phyloP scores from a whole-genome alignment of 2,888 invertebrate genomes.

The Ellobium chinense region DNA sequence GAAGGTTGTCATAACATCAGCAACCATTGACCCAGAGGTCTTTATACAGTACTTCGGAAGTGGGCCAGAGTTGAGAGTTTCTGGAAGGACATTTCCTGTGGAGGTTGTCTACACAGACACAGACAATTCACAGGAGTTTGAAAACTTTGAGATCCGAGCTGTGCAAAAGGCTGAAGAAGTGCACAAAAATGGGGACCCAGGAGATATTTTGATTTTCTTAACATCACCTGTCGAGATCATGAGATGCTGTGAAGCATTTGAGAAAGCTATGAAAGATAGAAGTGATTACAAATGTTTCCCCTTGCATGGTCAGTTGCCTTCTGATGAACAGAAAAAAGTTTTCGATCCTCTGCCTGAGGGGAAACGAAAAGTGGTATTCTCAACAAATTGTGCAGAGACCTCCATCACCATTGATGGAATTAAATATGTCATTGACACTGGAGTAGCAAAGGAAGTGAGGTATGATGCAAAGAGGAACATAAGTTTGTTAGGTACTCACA shows the following conservation, averaged over 20 bases:
- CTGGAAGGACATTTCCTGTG: slow-evolving; percentile 77
- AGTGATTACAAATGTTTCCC: slow-evolving; percentile 62
- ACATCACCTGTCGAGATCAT: slow-evolving; percentile 75
- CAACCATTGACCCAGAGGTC: slow-evolving; percentile 76
- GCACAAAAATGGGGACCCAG: slow-evolving; percentile 62
- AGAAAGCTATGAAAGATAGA: slow-evolving; percentile 32
- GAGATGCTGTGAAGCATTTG: slow-evolving; percentile 63
- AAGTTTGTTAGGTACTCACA: slow-evolving; percentile 64
- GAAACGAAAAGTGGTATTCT: slow-evolving; percentile 77
- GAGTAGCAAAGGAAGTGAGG: slow-evolving; percentile 75
- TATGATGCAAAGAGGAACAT: slow-evolving; percentile 74
- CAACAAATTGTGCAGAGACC: slow-evolving; percentile 79
- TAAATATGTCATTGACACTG: slow-evolving; percentile 78
- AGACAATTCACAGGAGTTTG: slow-evolving; percentile 48
- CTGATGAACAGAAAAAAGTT: slow-evolving; percentile 74
- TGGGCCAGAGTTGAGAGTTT: slow-evolving; percentile 68
- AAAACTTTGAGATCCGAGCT: slow-evolving; percentile 64
- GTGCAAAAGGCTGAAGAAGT: slow-evolving; percentile 70
- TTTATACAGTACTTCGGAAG: slow-evolving; percentile 74
- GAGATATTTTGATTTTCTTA: slow-evolving; percentile 79
- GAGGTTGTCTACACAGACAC: slow-evolving; percentile 67
- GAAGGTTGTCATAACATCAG: slow-evolving; percentile 77
- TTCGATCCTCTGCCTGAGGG: slow-evolving; percentile 63
- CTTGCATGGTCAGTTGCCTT: slow-evolving; percentile 72
- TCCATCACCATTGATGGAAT: slow-evolving; percentile 79